A percentile compares a stretch with the other conserved stretches of the same genome.
Conservation (phyloP, 2,888 invertebrate species). For the Epirrita christyi region DNA sequence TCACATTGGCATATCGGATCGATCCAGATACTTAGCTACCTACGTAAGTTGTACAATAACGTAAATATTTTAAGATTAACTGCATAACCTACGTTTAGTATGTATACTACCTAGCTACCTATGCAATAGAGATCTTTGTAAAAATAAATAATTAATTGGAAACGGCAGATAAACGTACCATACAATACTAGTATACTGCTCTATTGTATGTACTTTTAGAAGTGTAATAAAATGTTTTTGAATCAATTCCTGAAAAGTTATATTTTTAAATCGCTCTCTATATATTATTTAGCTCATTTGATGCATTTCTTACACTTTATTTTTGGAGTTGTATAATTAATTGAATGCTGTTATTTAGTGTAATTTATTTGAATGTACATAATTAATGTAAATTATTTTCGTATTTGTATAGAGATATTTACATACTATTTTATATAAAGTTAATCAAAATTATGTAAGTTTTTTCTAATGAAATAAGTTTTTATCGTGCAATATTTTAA, state of each 20-base stretch:
- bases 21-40: slow-evolving; percentile 49
- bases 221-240: neutral
- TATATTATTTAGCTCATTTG: too few relatives aligned
- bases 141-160: neutral
- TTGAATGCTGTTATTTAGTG: slow-evolving; percentile 10
- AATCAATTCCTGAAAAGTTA: too few relatives aligned
- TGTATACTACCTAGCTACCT: too few relatives aligned
- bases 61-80: slow-evolving; percentile 31
- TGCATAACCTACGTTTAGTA: slow-evolving; percentile 23
- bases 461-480: neutral
- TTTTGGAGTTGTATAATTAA: neutral
- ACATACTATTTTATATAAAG: slow-evolving; percentile 2
- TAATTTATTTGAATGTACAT: slow-evolving; percentile 14
- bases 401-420: neutral
- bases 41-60: slow-evolving; percentile 74
- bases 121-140: slow-evolving; percentile 1
- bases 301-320: too few relatives aligned
- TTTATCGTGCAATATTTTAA: slow-evolving; percentile 12
- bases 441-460: slow-evolving; percentile 8
- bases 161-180: neutral
- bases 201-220: neutral
- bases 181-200: too few relatives aligned
- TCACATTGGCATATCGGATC: slow-evolving; percentile 38
- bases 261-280: too few relatives aligned
- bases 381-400: slow-evolving; percentile 9